Base-by-base conservation (phyloP, 2,888 invertebrate genomes). In the Pteria penguin region DNA sequence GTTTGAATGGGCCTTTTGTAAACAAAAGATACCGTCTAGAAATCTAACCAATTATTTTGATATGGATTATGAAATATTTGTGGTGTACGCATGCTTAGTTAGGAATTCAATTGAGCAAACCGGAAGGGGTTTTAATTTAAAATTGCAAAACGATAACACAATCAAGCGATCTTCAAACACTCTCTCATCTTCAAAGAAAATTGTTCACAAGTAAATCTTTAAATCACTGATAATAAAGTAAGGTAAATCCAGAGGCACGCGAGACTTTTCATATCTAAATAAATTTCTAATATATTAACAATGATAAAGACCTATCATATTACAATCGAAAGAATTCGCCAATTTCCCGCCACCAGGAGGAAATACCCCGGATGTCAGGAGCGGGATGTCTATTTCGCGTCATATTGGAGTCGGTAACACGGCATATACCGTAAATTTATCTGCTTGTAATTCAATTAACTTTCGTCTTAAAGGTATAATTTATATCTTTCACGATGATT, bases 371-470 rank as follows among this genome's bases (percentile, higher is more conserved):
- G 55, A 55, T 68, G 57, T 57, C 68, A 57, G 32, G 68, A 57
- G 57, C 29, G 29, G 57, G 55, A 29, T 55, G 52, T 57, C 31
- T 31, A 55, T 31, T 57, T 32, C 24, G 36, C 65, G 72, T 72
- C 72, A 60, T 68, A 55, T 33, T 68, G 76, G 76, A 76, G 76
- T 68, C 76, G 27, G 61, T 22, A 27, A 61, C 63, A 60, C 55
- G 58, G 73, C 65, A 57, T 70, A 79, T 72, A 79, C 45, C 11
- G 45, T 75, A 79, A 79, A 79, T 79, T 72, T 75, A 72, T 65
- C 75, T 69, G 72, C 75, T 70, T 66, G 73, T 54, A 63, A 70
- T 69, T 73, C 70, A 79, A 79, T 79, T 79, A 79, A 79, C 79
- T 75, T 75, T 76, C 75, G 68, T 72, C 72, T 76, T 76, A 76